These are phyloP conservation scores for Ciconia maguari DNA, from an alignment of 2,113 vertebrate genomes.

Conservation along the genomic window DNA sequence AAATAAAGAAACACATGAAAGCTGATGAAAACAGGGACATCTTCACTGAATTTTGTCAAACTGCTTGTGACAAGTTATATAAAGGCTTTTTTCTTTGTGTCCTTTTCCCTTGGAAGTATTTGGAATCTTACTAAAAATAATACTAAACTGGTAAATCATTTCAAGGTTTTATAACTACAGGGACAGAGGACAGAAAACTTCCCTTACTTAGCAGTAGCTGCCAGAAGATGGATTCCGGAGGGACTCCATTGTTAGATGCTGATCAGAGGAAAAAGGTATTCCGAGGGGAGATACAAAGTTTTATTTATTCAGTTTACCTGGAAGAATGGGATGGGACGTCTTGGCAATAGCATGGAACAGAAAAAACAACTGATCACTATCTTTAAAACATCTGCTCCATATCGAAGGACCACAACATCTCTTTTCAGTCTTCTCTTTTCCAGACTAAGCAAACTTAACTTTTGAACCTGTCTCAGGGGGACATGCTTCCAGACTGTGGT, in stretches of 20 bases:
- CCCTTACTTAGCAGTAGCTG: background rate
- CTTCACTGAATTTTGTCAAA: background rate
- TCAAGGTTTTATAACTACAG: background rate
- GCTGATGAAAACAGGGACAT: background rate
- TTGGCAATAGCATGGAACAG: background rate
- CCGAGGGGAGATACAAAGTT: background rate
- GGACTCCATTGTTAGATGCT: background rate
- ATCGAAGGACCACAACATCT: background rate
- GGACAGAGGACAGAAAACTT: background rate
- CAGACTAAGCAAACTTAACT: background rate
- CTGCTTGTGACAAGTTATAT: background rate
- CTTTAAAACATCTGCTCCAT: background rate
- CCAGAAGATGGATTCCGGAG: background rate
- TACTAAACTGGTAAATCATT: background rate
- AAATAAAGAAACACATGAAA: conserved; percentile 23
- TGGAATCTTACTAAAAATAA: background rate
- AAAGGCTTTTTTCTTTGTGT: background rate
- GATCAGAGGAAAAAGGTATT: background rate
- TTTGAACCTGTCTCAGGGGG: background rate
- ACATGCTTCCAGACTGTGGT: background rate
- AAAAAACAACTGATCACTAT: background rate
- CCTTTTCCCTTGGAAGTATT: background rate
- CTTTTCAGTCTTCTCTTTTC: background rate
- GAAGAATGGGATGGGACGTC: background rate
- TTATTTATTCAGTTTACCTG: background rate